Evolutionary conservation across 2,797 vertebrate genomes (phyloP).

Genomic region (Pagetopsis macropterus): DNA sequence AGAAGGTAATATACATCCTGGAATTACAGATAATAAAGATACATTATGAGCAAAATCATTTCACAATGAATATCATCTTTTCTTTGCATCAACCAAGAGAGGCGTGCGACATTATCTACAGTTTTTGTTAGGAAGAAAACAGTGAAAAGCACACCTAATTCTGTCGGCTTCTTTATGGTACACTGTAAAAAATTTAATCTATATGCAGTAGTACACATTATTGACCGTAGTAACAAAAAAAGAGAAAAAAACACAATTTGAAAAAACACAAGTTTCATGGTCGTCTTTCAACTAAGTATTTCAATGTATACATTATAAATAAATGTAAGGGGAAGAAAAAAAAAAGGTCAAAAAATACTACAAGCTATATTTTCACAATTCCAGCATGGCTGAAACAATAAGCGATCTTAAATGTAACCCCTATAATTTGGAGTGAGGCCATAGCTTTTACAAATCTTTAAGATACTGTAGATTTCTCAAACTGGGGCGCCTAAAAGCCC

Average conservation of each 20-base stretch:
- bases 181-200: constrained; percentile 78
- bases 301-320: constrained; percentile 87
- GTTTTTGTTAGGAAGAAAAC: constrained; percentile 81
- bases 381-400: constrained; percentile 84
- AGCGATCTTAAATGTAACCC: constrained; percentile 72
- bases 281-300: constrained; percentile 76
- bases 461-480: constrained; percentile 74
- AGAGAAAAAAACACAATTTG: constrained; percentile 28
- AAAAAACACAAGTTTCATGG: constrained; percentile 62
- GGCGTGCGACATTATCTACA: constrained; percentile 82
- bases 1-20: constrained; percentile 86
- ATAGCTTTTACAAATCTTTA: constrained; percentile 74
- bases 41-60: constrained; percentile 87
- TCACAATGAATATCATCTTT: constrained; percentile 85
- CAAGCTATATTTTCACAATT: constrained; percentile 81
- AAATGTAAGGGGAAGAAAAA: constrained; percentile 77
- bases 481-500: constrained; percentile 62
- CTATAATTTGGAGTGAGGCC: constrained; percentile 70
- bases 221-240: constrained; percentile 72
- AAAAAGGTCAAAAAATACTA: constrained; percentile 72
- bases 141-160: constrained; percentile 82
- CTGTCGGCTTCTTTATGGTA: constrained; percentile 78
- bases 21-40: constrained; percentile 89
- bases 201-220: constrained; percentile 81
- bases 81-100: constrained; percentile 75